Evolutionary conservation across 1,140 invertebrate species (phyloP), one percentile per base, ranked within the genome.

Genomic region (Campoletis sonorensis): DNA sequence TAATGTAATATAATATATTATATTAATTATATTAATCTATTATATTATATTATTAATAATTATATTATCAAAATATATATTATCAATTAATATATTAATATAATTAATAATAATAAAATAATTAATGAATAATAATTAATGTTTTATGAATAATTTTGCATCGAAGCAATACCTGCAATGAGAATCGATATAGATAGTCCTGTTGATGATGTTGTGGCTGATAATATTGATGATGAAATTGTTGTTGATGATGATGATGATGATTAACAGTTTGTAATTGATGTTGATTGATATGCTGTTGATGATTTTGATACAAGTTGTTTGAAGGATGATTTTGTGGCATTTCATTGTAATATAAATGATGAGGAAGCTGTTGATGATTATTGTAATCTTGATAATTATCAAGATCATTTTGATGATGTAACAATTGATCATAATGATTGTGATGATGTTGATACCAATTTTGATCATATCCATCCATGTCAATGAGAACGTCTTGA

Each of bases 131-230:
- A n/a, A n/a, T n/a, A n/a, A n/a, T n/a, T n/a, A n/a, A n/a, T n/a
- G n/a, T 45, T 45, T 11, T 45, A 45, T 45, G 40, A n/a, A 45
- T 13, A 10, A 1, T 11, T 45, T 4, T 13, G 40, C 11, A 45
- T 4, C 13, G 5, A 13, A 45, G 5, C 45, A 82, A 86, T 91
- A 92, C 90, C 90, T 92, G 91, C 26, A 91, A 85, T 23, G 91
- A 92, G 83, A 92, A 90, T 85, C 91, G 89, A 87, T 92, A 92
- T 51, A 92, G 88, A 85, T 92, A 92, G 89, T 92, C 88, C 79
- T 90, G 87, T 58, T 89, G 89, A 75, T 90, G 61, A 64, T 64
- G 89, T 81, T 90, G 90, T 72, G 87, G 81, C 77, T 88, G 89
- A 85, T 90, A 88, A 79, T 91, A 87, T 84, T 86, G 86, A 75